These are phyloP conservation scores for Alcedo quadribrachys DNA, from an alignment of 2,797 vertebrate species.

Conservation along the genomic window DNA sequence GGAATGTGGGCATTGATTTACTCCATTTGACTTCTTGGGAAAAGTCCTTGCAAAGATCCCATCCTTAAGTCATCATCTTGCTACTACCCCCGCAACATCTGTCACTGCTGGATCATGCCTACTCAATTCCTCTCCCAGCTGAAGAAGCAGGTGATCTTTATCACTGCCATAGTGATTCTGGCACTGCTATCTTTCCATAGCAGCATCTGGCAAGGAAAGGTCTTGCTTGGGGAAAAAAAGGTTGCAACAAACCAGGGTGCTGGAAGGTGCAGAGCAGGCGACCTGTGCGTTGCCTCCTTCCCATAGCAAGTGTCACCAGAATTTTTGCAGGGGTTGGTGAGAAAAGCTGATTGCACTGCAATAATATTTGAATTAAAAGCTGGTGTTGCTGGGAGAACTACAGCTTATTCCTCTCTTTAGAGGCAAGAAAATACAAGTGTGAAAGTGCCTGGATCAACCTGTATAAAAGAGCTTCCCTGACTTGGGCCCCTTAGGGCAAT, in stretches of 20 bases:
- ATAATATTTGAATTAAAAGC: not conserved
- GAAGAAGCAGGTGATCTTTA: slow-evolving; percentile 8
- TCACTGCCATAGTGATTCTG: not conserved
- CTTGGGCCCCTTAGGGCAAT: not conserved
- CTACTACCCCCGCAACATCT: not conserved
- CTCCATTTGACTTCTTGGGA: slow-evolving; percentile 24
- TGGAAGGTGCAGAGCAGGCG: not conserved
- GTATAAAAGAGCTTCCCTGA: slow-evolving; percentile 1
- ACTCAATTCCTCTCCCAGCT: slow-evolving; percentile 4
- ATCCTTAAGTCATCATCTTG: slow-evolving; percentile 3
- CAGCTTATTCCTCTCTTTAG: not conserved
- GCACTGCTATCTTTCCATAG: not conserved
- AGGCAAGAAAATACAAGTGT: not conserved
- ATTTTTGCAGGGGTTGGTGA: not conserved
- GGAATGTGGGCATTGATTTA: slow-evolving; percentile 22
- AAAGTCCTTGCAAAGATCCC: slow-evolving; percentile 54
- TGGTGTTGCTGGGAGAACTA: not conserved
- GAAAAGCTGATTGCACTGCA: slow-evolving; percentile 4
- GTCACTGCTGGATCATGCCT: slow-evolving; percentile 12
- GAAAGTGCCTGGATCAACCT: slow-evolving; percentile 19
- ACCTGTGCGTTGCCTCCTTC: not conserved
- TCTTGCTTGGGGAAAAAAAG: not conserved
- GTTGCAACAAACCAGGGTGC: not conserved
- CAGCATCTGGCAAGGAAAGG: not conserved
- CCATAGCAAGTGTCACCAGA: not conserved